Conservation (phyloP, 1,140 invertebrate genomes). For the Parapsyche elsis region DNA sequence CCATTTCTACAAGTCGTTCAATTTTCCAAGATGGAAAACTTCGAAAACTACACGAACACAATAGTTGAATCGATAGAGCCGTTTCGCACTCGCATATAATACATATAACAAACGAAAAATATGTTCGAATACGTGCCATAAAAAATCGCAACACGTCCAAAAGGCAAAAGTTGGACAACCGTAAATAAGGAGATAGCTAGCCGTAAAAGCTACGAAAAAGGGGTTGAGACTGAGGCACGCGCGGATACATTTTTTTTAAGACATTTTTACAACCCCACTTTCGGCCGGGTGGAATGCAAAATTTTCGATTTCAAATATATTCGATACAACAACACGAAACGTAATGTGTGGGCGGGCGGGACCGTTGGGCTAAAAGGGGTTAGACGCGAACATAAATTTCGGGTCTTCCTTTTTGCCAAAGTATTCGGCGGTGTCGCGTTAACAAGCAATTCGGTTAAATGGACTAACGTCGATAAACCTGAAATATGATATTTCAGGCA, state of each 20-base stretch:
- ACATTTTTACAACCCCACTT: constrained; percentile 17
- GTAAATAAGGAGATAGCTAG: constrained; percentile 22
- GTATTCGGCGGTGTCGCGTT: constrained; percentile 30
- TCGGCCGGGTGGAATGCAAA: constrained; percentile 2
- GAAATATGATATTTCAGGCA: constrained; percentile 32
- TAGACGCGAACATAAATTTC: constrained; percentile 37
- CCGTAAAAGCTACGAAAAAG: background rate
- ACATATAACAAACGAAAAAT: background rate
- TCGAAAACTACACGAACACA: background rate
- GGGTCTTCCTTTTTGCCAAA: constrained; percentile 23
- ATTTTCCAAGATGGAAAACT: constrained; percentile 30
- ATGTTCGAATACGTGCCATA: background rate
- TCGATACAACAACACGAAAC: constrained; percentile 10
- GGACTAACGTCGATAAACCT: constrained; percentile 38
- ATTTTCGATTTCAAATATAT: constrained; percentile 23
- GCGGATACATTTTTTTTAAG: background rate
- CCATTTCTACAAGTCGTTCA: constrained; percentile 11
- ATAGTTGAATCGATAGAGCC: background rate
- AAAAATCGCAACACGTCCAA: background rate
- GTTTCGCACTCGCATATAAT: background rate
- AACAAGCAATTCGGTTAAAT: constrained; percentile 38
- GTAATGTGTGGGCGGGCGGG: background rate
- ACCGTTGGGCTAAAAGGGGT: constrained; percentile 27
- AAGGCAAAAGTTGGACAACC: constrained; percentile 12
- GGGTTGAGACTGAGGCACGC: background rate